Evolutionary conservation across 1,140 invertebrate genomes (phyloP).

Genomic region (Anastrepha ludens): DNA sequence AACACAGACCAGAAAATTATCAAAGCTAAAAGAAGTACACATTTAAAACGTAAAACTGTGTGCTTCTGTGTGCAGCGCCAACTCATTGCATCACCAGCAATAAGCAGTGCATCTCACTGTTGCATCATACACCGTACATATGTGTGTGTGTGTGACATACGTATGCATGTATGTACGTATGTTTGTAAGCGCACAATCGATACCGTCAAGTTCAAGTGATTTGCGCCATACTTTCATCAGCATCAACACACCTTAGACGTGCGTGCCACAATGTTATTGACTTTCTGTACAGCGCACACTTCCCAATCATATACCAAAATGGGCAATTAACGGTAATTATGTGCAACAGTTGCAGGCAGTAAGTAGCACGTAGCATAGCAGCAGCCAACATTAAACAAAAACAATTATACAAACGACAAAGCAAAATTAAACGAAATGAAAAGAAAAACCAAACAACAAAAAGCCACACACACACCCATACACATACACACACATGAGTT

Average conservation of each 20-base stretch:
- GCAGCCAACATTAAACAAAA: neutral
- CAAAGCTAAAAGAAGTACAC: too few species aligned
- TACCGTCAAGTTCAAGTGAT: conserved; percentile 42
- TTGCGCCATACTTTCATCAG: conserved; percentile 12
- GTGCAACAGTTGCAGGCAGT: conserved; percentile 9
- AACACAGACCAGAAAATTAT: too few species aligned
- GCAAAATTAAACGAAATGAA: neutral
- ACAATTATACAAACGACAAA: conserved; percentile 3
- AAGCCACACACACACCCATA: neutral
- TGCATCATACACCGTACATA: neutral
- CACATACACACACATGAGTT: neutral
- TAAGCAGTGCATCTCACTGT: neutral
- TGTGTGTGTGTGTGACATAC: too few species aligned
- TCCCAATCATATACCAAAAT: conserved; percentile 30
- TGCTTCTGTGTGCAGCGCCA: too few species aligned
- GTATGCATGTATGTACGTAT: neutral
- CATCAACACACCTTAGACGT: neutral
- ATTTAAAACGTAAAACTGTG: too few species aligned
- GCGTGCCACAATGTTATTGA: conserved; percentile 43
- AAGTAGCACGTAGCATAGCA: conserved; percentile 8
- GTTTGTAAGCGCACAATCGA: neutral
- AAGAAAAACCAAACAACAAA: neutral
- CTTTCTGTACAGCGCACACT: neutral
- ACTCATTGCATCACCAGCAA: neutral
- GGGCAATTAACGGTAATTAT: conserved; percentile 33